These are phyloP conservation scores for Actinemys pallida DNA, from an alignment of 2,113 vertebrate species.

Conservation along the genomic window DNA sequence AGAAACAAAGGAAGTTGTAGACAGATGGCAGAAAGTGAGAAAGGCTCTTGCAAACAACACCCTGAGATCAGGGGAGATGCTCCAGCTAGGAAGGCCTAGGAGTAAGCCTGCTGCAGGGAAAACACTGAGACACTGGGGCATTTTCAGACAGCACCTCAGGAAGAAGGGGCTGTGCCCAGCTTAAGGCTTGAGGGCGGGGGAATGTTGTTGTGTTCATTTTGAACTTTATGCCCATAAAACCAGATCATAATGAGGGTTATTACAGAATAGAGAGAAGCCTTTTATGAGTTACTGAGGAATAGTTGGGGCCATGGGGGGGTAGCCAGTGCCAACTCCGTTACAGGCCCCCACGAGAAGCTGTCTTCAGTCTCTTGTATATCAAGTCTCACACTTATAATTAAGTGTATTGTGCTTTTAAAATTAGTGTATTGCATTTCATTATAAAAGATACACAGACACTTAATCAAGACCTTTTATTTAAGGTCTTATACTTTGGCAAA, in stretches of 20 bases:
- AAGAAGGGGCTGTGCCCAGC: neutral
- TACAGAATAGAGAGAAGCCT: neutral
- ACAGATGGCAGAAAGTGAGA: neutral
- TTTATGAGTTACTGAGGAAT: neutral
- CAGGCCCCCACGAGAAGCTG: neutral
- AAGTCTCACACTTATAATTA: neutral
- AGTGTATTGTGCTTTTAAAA: neutral
- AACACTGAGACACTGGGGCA: neutral
- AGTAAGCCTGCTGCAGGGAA: neutral
- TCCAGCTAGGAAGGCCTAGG: neutral
- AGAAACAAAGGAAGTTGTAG: neutral
- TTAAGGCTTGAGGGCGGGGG: neutral
- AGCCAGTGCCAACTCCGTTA: neutral
- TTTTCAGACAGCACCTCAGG: neutral
- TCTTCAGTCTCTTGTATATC: neutral
- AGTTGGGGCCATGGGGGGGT: neutral
- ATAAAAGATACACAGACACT: neutral
- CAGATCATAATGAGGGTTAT: neutral
- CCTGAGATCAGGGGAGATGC: neutral
- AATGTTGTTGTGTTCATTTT: neutral
- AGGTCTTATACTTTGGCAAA: neutral
- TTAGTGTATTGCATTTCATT: neutral
- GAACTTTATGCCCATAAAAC: neutral
- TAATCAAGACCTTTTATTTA: neutral
- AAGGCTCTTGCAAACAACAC: neutral